Evolutionary conservation across 1,140 invertebrate species (phyloP), one percentile per base, ranked within the genome.

Genomic region (Heliothis subflexa): DNA sequence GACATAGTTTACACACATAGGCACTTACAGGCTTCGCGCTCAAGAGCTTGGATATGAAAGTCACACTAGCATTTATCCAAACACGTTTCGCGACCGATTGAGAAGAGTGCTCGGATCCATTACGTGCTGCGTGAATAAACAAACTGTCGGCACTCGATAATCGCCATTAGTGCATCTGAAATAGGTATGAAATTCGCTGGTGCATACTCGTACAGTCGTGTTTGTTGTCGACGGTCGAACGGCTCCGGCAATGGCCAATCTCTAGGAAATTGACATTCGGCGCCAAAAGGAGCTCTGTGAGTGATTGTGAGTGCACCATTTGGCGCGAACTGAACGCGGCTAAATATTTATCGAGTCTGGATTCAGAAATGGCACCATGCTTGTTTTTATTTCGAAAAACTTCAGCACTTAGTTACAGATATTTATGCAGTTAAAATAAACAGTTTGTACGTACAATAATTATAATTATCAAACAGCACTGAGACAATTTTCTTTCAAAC

Each of bases 251-350:
- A 85, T 86, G 89, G 85, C 82, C 87, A 90, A 91, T 91, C 86
- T 88, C 80, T 86, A 88, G 86, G 86, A 92, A 92, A 93, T 92
- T 93, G 87, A 92, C 89, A 91, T 89, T 93, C 85, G 88, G 88
- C 91, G 89, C 89, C 90, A 90, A 91, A 91, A 88, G 86, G 86
- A 86, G 82, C 83, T 78, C 85, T 85, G 80, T 85, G 81, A 89
- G 84, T 83, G 85, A 90, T 87, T 85, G 85, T 79, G 82, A 91
- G 87, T 86, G 85, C 82, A 84, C 83, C 85, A 88, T 88, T 93
- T 88, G 88, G 87, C 85, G 88, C 74, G 84, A 87, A 87, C 83
- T 88, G 84, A 79, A 82, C 79, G 83, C 72, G 80, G 79, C 88
- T 91, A 90, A 93, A 91, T 91, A 90, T 93, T 93, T 93, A 92